Percentiles rank a stretch among this genome's conserved stretches.
These are phyloP conservation scores for Montipora cactus DNA, from an alignment of 64 coral and sea anemone species.

Conservation along the genomic window DNA sequence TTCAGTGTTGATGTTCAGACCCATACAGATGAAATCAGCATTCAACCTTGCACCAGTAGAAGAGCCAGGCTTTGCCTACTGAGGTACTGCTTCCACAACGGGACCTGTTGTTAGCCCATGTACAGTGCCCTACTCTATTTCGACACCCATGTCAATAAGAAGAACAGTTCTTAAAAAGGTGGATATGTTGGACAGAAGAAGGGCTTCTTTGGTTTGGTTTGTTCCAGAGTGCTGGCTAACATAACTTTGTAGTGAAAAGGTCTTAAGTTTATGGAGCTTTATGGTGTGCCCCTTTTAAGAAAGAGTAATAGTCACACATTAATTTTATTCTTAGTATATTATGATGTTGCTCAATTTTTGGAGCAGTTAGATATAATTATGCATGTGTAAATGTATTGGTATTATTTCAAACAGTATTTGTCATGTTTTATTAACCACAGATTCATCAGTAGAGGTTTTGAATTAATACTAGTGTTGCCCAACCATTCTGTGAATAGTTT, in stretches of 20 bases:
- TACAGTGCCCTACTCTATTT: not conserved
- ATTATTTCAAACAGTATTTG: not conserved
- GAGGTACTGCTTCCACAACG: not conserved
- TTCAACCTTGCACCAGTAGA: slow-evolving; percentile 92
- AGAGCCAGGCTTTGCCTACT: slow-evolving; percentile 91
- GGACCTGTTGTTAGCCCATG: not conserved
- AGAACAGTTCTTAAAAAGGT: not conserved
- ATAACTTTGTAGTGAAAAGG: not conserved
- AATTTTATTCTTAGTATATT: slow-evolving; percentile 1
- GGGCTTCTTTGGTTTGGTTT: too few species aligned
- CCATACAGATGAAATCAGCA: slow-evolving; percentile 76
- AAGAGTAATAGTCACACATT: not conserved
- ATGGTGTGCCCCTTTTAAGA: not conserved
- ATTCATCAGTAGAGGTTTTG: not conserved
- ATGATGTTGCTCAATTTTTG: slow-evolving; percentile 22
- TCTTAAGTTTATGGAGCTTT: not conserved
- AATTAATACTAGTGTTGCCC: not conserved
- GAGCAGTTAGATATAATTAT: slow-evolving; percentile 17
- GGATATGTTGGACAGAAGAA: not conserved
- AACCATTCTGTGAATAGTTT: not conserved
- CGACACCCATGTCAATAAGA: not conserved
- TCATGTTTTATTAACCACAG: not conserved
- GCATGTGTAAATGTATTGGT: not conserved
- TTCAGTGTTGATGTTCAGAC: slow-evolving; percentile 85
- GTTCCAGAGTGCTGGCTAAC: not conserved